phyloP scores from a whole-genome alignment of 2,888 invertebrate species.

The Agrenia bidenticulata region DNA sequence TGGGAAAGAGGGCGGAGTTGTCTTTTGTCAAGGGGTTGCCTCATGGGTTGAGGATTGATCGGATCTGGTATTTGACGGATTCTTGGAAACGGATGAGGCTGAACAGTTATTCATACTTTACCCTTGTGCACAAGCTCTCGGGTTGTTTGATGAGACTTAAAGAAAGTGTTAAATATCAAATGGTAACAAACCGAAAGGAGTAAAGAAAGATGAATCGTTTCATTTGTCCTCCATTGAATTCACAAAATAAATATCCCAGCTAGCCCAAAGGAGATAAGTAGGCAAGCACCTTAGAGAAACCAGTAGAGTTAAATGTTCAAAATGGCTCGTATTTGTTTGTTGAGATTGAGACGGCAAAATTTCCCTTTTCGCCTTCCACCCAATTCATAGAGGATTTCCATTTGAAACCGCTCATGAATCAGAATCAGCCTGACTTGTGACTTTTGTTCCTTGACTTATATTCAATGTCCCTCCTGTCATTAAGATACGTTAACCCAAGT shows the following conservation, averaged over 20 bases:
- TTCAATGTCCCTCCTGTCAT: no score
- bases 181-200: background rate
- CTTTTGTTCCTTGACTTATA: constrained; percentile 11
- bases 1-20: background rate
- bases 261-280: no score
- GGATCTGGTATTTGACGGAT: background rate
- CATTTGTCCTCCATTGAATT: constrained; percentile 6
- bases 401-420: constrained; percentile 29
- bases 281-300: no score
- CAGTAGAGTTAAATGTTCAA: no score
- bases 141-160: background rate
- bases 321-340: no score
- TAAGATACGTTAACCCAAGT: no score
- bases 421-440: constrained; percentile 40
- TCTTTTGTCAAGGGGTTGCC: background rate
- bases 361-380: no score
- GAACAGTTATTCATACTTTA: background rate
- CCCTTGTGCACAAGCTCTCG: background rate
- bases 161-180: constrained; percentile 4
- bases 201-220: constrained; percentile 7
- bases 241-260: background rate
- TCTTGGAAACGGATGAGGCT: constrained; percentile 7
- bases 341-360: no score
- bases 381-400: no score
- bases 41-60: background rate